Conservation (phyloP, 2,113 vertebrate species). For the Pluvianellus socialis region DNA sequence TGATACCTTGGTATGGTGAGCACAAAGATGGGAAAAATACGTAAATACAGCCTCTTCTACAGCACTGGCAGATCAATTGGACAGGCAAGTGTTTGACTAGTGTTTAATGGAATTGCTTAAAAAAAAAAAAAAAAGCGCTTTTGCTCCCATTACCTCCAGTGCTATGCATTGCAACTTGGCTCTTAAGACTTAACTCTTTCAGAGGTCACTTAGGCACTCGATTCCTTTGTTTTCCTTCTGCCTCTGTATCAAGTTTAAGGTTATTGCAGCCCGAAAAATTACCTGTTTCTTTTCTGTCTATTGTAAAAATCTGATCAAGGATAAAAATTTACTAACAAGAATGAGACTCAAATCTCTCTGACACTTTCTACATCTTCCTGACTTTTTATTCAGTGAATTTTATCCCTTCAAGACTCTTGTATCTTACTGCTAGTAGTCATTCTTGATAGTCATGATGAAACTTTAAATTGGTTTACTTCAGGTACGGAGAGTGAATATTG, state of each 20-base stretch:
- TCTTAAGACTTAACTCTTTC: not conserved
- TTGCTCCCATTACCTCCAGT: not conserved
- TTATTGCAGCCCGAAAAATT: not conserved
- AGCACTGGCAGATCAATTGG: not conserved
- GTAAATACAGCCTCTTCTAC: not conserved
- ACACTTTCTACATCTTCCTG: not conserved
- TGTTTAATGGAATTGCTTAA: not conserved
- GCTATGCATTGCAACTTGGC: not conserved
- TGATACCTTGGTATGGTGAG: not conserved
- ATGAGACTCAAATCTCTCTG: not conserved
- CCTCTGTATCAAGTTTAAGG: not conserved
- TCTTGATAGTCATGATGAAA: not conserved
- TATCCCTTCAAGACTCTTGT: not conserved
- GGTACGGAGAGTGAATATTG: not conserved
- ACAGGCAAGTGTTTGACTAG: not conserved
- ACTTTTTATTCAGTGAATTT: not conserved
- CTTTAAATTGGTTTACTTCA: not conserved
- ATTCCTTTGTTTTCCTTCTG: not conserved
- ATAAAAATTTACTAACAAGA: not conserved
- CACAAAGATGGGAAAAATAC: not conserved
- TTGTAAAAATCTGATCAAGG: not conserved
- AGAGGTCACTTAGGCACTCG: not conserved
- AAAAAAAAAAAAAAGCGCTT: not conserved
- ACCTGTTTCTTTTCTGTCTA: not conserved
- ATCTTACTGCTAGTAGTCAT: not conserved